Conservation (phyloP, 2,797 vertebrate species). For the Hemitrygon akajei region DNA sequence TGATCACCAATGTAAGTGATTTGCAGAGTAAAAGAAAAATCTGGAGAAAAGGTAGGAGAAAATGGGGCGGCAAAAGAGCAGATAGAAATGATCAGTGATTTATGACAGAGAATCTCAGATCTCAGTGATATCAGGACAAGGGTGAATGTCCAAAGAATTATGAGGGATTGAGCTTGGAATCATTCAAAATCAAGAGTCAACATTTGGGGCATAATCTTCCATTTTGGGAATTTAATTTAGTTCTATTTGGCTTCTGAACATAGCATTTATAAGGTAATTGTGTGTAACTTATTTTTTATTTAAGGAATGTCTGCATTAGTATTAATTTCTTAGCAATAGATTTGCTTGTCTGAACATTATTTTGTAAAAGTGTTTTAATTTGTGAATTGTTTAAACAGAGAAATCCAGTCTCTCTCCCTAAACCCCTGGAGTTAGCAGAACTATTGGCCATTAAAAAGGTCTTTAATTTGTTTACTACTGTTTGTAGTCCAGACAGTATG, state of each 20-base stretch:
- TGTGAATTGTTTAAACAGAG: slow-evolving; percentile 8
- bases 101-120: no score
- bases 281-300: not conserved
- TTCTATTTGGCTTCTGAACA: not conserved
- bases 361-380: not conserved
- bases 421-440: slow-evolving; percentile 12
- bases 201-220: not conserved
- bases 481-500: slow-evolving; percentile 25
- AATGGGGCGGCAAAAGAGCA: not conserved
- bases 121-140: not conserved
- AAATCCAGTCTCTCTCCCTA: not conserved
- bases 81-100: not conserved
- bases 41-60: not conserved
- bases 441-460: slow-evolving; percentile 24
- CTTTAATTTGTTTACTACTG: slow-evolving; percentile 38
- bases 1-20: not conserved
- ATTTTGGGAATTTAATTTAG: not conserved
- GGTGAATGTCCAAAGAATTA: not conserved
- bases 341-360: slow-evolving; percentile 2
- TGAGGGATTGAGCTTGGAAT: not conserved
- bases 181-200: not conserved
- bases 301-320: not conserved
- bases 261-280: slow-evolving; percentile 1
- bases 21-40: not conserved
- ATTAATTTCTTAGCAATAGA: not conserved